Evolutionary conservation across 2,888 invertebrate genomes (phyloP).

Genomic region (Rhagonycha fulva): DNA sequence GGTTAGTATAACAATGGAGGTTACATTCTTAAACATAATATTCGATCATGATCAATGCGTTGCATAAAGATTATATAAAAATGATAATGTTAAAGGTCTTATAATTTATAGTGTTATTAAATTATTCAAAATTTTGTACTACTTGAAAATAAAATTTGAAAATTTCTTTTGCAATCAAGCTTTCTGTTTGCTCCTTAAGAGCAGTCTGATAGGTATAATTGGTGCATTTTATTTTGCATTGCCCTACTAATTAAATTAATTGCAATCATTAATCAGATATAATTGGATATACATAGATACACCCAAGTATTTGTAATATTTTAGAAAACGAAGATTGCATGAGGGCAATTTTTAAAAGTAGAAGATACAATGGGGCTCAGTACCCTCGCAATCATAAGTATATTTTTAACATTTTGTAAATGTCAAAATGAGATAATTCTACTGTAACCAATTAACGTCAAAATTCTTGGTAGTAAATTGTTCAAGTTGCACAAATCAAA

Average conservation of each 20-base stretch:
- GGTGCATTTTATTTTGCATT: too few relatives aligned
- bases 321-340: background rate
- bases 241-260: too few relatives aligned
- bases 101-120: background rate
- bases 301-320: too few relatives aligned
- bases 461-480: background rate
- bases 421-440: background rate
- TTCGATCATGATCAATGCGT: slow-evolving; percentile 12
- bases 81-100: slow-evolving; percentile 5
- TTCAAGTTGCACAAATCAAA: background rate
- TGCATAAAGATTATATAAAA: slow-evolving; percentile 24
- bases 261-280: too few relatives aligned
- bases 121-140: background rate
- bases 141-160: background rate
- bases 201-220: too few relatives aligned
- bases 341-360: background rate
- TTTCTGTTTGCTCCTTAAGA: too few relatives aligned
- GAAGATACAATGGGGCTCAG: background rate
- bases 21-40: slow-evolving; percentile 27
- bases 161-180: background rate
- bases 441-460: background rate
- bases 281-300: too few relatives aligned
- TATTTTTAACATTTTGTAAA: background rate
- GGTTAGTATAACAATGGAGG: slow-evolving; percentile 17
- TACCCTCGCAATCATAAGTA: background rate